Percentiles rank a stretch among this genome's conserved stretches.
Evolutionary conservation across 2,797 vertebrate species (phyloP).

Genomic region (Rhadinocentrus ornatus): DNA sequence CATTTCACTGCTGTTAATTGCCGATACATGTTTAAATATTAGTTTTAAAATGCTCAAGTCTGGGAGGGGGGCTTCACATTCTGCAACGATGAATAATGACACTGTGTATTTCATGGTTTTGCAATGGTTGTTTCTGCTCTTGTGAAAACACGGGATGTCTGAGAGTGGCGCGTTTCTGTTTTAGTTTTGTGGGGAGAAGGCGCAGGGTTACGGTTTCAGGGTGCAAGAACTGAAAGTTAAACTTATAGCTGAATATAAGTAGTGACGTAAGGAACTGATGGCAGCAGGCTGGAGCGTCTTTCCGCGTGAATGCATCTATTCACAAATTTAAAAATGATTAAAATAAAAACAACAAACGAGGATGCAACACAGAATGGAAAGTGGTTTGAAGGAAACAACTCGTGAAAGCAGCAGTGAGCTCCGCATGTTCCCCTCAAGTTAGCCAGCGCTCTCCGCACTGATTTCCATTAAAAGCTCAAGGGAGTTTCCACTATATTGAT

Average conservation of each 20-base stretch:
- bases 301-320: neutral
- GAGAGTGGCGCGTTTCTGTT: constrained; percentile 11
- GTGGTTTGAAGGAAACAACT: neutral
- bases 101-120: constrained; percentile 41
- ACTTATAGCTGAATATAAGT: constrained; percentile 6
- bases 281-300: neutral
- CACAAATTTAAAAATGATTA: neutral
- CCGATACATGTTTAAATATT: constrained; percentile 58
- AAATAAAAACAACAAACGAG: neutral
- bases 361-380: neutral
- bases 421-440: constrained; percentile 22
- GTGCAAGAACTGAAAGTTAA: constrained; percentile 54
- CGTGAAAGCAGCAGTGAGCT: constrained; percentile 6
- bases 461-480: neutral
- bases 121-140: constrained; percentile 15
- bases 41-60: neutral
- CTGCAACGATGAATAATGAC: constrained; percentile 12
- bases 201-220: neutral
- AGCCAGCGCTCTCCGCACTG: constrained; percentile 3
- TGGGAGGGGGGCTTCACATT: constrained; percentile 3
- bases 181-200: neutral
- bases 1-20: constrained; percentile 54
- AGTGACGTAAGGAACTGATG: neutral
- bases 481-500: neutral
- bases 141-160: constrained; percentile 8